Evolutionary conservation across 2,888 invertebrate genomes (phyloP).

Genomic region (Neria commutata): DNA sequence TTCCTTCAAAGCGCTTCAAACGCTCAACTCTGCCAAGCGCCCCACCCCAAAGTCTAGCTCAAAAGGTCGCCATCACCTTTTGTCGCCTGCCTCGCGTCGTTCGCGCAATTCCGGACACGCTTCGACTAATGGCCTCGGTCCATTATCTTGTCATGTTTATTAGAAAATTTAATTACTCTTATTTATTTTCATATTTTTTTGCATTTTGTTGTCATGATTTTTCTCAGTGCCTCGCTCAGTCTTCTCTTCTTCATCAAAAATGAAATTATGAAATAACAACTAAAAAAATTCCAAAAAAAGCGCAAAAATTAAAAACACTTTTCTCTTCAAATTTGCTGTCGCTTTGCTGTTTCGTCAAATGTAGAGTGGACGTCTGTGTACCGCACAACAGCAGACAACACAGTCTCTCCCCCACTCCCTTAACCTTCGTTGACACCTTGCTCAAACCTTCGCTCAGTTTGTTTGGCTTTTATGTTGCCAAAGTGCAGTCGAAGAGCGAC

Average conservation of each 20-base stretch:
- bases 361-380: constrained; percentile 29
- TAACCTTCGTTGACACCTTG: constrained; percentile 14
- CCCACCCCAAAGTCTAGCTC: no score
- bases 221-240: constrained; percentile 38
- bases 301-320: constrained; percentile 50
- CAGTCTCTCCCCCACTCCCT: constrained; percentile 28
- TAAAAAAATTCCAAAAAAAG: constrained; percentile 22
- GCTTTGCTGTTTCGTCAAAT: constrained; percentile 44
- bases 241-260: constrained; percentile 43
- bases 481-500: constrained; percentile 13
- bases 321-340: constrained; percentile 39
- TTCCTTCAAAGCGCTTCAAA: constrained; percentile 19
- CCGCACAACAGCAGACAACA: constrained; percentile 18
- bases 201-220: constrained; percentile 24
- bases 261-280: constrained; percentile 35
- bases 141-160: constrained; percentile 62
- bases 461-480: constrained; percentile 25
- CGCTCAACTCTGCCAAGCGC: no score
- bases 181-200: constrained; percentile 47
- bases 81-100: constrained; percentile 28
- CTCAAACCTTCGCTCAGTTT: neutral
- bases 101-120: constrained; percentile 8
- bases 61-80: constrained; percentile 11
- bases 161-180: constrained; percentile 61
- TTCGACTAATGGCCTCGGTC: constrained; percentile 56